Evolutionary conservation across 2,113 vertebrate genomes (phyloP), one percentile per base, ranked within the genome.

Genomic region (Epinephelus cyanopodus): DNA sequence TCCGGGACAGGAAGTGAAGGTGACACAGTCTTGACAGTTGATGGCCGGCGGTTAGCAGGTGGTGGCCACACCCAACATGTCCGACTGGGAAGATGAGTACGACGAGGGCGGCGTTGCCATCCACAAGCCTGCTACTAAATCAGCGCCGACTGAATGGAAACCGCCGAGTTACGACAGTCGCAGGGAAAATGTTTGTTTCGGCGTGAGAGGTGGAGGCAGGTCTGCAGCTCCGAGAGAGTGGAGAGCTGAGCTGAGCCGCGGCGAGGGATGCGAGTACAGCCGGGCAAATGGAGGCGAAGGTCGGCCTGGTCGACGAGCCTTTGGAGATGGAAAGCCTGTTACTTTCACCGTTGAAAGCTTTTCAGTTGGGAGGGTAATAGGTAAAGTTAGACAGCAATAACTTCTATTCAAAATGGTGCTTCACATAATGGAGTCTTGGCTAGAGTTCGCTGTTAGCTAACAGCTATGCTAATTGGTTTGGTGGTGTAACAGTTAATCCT

Each of bases 281-380:
- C 42, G 75, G 9, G 25, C 25, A 58, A 65, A 53, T 1, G 69
- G 74, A 1, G 10, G 47, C 12, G 75, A 50, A 1, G 57, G 54
- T 6, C 48, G 48, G 3, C 1, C 61, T 1, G 61, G 60, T 8
- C 21, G 61, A 2, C 33, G 39, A 21, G 15, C 39, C 0, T 61
- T 39, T 27, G 21, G 50, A 2, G 58, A 15, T 23, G 71, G 66
- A 61, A 67, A n/a, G 0, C 39, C 94, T 0, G 85, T 97, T 9
- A 92, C 87, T 13, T 92, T 99, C 25, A 77, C 3, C 0, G 66
- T 98, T n/a, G 95, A 96, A 6, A 96, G 50, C 3, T 56, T 91
- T 0, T 71, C 90, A 5, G 74, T 98, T 0, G 97, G 97, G 11
- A 84, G 88, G 1, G 85, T 98, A 19, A 97, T 98, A 66, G 98